Evolutionary conservation across 2,888 invertebrate genomes (phyloP).

Genomic region (Hedychridium roseum): DNA sequence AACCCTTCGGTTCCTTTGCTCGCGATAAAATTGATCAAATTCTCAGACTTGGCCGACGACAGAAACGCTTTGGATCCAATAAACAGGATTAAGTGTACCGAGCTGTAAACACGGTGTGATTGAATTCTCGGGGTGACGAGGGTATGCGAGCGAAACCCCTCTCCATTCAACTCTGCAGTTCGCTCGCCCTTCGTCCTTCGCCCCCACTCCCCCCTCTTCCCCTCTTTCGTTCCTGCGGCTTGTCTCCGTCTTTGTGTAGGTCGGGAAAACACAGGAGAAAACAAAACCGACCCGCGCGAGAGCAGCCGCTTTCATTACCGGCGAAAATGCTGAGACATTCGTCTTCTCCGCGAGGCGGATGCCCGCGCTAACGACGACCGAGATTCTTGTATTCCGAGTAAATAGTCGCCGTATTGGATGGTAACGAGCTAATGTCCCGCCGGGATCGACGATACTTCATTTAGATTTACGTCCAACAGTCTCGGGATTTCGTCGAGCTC

Average conservation of each 20-base stretch:
- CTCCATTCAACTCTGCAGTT: slow-evolving; percentile 10
- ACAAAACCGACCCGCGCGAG: slow-evolving; percentile 12
- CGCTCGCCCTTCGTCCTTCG: slow-evolving; percentile 4
- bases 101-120: slow-evolving; percentile 55
- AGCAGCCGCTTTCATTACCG: slow-evolving; percentile 29
- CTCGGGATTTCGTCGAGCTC: no score
- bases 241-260: slow-evolving; percentile 10
- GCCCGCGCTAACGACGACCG: slow-evolving; percentile 4
- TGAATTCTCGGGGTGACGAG: slow-evolving; percentile 48
- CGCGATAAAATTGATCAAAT: slow-evolving; percentile 48
- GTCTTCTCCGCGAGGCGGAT: slow-evolving; percentile 22
- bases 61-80: slow-evolving; percentile 50
- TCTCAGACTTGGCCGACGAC: slow-evolving; percentile 39
- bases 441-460: no score
- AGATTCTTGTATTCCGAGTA: slow-evolving; percentile 6
- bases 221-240: slow-evolving; percentile 6
- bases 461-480: no score
- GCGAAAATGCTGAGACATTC: slow-evolving; percentile 24
- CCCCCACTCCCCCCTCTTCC: not conserved
- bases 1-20: not conserved
- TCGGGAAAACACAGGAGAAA: slow-evolving; percentile 15
- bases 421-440: no score
- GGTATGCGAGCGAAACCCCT: slow-evolving; percentile 22
- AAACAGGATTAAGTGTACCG: slow-evolving; percentile 55
- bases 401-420: no score